Percentiles rank a stretch among this genome's conserved stretches.
Conservation (phyloP, 2,888 invertebrate genomes). For the Catocala fraxini region DNA sequence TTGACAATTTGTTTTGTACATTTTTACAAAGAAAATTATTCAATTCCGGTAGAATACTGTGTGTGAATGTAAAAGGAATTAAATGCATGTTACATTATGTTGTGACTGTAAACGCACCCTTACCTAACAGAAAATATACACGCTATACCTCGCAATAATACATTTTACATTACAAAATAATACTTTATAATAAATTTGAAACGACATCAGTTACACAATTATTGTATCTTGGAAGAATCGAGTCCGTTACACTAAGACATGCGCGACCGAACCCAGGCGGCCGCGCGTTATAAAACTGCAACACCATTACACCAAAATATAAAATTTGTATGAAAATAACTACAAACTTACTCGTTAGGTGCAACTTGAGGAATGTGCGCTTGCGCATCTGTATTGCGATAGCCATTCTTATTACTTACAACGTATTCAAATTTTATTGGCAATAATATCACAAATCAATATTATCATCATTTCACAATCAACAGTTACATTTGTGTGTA, state of each 20-base stretch:
- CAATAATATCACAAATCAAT: conserved; percentile 82
- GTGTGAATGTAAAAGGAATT: conserved; percentile 67
- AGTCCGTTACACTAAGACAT: conserved; percentile 55
- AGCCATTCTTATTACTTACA: conserved; percentile 53
- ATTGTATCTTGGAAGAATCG: conserved; percentile 76
- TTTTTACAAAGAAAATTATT: conserved; percentile 79
- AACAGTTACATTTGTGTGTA: conserved; percentile 27
- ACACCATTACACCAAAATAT: conserved; percentile 72
- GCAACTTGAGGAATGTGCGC: conserved; percentile 76
- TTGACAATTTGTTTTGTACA: conserved; percentile 81
- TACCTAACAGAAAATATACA: conserved; percentile 63
- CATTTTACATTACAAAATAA: conserved; percentile 75
- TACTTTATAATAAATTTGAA: conserved; percentile 74
- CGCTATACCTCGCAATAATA: conserved; percentile 59
- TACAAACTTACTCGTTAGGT: conserved; percentile 73
- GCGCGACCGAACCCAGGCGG: conserved; percentile 29
- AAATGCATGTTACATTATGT: conserved; percentile 57
- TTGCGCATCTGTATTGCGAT: conserved; percentile 53
- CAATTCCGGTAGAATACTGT: conserved; percentile 70
- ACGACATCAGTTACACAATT: conserved; percentile 61
- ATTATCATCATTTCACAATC: conserved; percentile 62
- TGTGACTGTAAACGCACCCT: conserved; percentile 74
- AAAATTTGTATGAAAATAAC: conserved; percentile 80
- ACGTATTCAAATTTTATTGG: conserved; percentile 73
- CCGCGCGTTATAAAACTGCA: conserved; percentile 65